A percentile compares a stretch with the other conserved stretches of the same genome.
Conservation (phyloP, 2,888 invertebrate species). For the Tineola bisselliella region DNA sequence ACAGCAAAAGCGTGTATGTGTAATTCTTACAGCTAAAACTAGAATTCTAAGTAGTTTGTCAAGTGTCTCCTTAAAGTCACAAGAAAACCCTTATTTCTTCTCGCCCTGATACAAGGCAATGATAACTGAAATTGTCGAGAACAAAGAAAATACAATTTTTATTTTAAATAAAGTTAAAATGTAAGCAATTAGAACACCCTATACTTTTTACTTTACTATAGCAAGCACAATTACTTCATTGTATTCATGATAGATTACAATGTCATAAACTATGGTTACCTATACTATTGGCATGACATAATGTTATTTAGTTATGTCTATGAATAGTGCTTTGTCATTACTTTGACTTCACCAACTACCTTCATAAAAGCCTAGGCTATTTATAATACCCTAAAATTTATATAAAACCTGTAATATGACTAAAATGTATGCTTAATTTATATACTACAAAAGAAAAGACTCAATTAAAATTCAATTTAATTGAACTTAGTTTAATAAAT, state of each 20-base stretch:
- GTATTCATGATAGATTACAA: neutral
- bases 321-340: no score
- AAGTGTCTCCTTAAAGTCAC: constrained; percentile 10
- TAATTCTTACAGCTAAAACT: constrained; percentile 4
- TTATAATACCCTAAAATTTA: no score
- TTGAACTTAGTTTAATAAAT: no score
- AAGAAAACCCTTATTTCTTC: constrained; percentile 8
- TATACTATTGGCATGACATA: neutral
- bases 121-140: neutral
- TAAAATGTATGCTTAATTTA: no score
- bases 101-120: neutral
- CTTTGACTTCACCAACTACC: no score
- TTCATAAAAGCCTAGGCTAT: no score
- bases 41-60: neutral
- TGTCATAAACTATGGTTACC: neutral
- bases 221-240: neutral
- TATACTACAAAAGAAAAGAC: no score
- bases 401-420: no score
- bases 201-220: neutral
- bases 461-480: no score
- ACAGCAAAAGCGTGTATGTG: neutral
- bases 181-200: neutral
- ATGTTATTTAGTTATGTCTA: neutral
- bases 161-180: neutral
- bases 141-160: neutral